Evolutionary conservation across 2,113 vertebrate species (phyloP), one percentile per base, ranked within the genome.

Genomic region (Eleginops maclovinus): DNA sequence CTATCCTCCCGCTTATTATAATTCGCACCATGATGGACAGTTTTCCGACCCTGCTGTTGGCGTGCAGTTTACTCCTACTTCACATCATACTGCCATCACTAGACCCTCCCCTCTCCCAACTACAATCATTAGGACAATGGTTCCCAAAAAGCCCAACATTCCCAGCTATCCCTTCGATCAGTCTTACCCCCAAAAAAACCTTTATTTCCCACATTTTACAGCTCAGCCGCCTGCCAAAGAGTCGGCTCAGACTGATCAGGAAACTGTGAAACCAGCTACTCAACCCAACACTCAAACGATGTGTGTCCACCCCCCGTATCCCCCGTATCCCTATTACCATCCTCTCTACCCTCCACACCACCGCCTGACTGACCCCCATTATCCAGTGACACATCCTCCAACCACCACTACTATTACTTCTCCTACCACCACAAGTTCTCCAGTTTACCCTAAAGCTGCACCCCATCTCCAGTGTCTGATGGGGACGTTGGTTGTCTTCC

Each of bases 401-500:
- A 22, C 26, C 0, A 16, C 46, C 15, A 31, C n/a, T 0, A 26
- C 62, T 9, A 44, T 71, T 4, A 1, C 54, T 4, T 12, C 63
- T 59, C 31, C 61, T 0, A 17, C 64, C 21, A 58, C 74, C 28
- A 59, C 79, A 46, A 60, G 7, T 31, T 24, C 50, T 19, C 55
- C 62, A 59, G 1, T 14, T 0, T n/a, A 21, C 4, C 3, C 70
- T 9, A 24, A 77, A 40, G 41, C 82, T 51, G 24, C 3, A 28
- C 43, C 83, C 4, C 61, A 58, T 8, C 75, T 93, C 11, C 56
- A 69, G 49, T 95, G 94, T 82, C 65, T 55, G 9, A 14, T 1
- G 5, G 76, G 68, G 21, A 65, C 17, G 31, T 79, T 95, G 80
- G 64, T 59, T 0, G 88, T 65, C 54, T 83, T 51, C 40, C 74